A percentile compares a stretch with the other conserved stretches of the same genome.
Conservation (phyloP, 2,888 invertebrate species). For the Chironomus riparius region DNA sequence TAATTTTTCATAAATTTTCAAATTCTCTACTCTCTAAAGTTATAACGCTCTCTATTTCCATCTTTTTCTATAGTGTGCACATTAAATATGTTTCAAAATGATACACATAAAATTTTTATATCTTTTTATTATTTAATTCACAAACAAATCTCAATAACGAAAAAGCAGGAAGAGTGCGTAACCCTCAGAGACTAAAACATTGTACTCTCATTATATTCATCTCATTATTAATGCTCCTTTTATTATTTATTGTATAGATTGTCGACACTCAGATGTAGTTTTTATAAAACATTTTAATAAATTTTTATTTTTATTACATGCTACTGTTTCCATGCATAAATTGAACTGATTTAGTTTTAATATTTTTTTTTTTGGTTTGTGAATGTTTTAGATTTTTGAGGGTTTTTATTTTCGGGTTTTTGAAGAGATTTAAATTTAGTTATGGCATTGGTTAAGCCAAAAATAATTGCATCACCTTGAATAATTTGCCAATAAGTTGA, state of each 20-base stretch:
- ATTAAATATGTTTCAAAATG: conserved; percentile 9
- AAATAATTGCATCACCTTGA: too few species aligned
- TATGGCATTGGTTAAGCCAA: too few species aligned
- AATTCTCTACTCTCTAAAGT: too few species aligned
- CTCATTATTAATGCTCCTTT: background rate
- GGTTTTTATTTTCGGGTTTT: too few species aligned
- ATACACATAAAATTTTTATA: conserved; percentile 19
- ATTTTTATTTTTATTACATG: too few species aligned
- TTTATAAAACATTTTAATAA: too few species aligned
- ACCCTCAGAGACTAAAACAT: background rate
- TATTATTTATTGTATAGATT: background rate
- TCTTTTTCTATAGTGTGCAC: background rate
- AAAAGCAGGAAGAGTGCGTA: conserved; percentile 21
- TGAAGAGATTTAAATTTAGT: too few species aligned
- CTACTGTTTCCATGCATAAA: too few species aligned
- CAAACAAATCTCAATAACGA: conserved; percentile 19
- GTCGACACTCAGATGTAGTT: background rate
- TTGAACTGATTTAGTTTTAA: too few species aligned
- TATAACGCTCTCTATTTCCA: background rate
- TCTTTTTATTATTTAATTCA: conserved; percentile 7
- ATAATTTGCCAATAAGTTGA: too few species aligned
- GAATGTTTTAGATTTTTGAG: too few species aligned
- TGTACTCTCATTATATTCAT: background rate
- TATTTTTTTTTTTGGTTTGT: too few species aligned
- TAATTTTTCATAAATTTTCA: background rate